Percentiles rank a stretch among this genome's conserved stretches.
Conservation (phyloP, 2,797 vertebrate genomes). For the Poeciliopsis presidionis region DNA sequence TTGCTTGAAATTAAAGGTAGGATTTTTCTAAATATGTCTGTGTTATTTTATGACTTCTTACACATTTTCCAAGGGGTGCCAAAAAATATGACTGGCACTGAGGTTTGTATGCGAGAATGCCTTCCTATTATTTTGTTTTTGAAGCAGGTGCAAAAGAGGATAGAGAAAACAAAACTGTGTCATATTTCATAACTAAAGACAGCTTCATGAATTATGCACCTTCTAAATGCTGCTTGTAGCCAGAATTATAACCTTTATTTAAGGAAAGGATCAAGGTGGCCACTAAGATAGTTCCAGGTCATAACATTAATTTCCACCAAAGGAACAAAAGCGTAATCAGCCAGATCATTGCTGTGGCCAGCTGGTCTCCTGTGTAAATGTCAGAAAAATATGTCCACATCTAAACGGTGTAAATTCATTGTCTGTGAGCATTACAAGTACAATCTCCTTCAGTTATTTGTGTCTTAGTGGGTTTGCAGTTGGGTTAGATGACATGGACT, state of each 20-base stretch:
- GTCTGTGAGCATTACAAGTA: background rate
- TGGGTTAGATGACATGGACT: background rate
- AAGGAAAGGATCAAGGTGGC: background rate
- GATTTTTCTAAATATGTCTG: background rate
- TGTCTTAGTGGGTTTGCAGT: background rate
- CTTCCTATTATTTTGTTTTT: background rate
- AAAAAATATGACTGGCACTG: background rate
- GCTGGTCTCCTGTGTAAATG: slow-evolving; percentile 7
- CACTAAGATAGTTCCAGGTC: slow-evolving; percentile 8
- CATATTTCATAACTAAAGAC: background rate
- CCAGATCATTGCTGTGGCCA: background rate
- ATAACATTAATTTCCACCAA: background rate
- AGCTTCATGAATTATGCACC: background rate
- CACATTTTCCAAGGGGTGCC: background rate
- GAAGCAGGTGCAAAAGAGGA: background rate
- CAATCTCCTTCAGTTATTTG: background rate
- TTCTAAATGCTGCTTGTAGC: background rate
- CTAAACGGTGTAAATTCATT: background rate
- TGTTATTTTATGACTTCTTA: background rate
- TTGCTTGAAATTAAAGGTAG: background rate
- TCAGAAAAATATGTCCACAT: slow-evolving; percentile 1
- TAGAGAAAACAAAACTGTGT: background rate
- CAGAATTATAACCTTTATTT: slow-evolving; percentile 1
- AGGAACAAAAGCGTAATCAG: background rate
- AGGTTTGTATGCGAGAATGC: background rate